Base-by-base conservation (phyloP, 1,140 invertebrate species). In the Eupeodes corollae region DNA sequence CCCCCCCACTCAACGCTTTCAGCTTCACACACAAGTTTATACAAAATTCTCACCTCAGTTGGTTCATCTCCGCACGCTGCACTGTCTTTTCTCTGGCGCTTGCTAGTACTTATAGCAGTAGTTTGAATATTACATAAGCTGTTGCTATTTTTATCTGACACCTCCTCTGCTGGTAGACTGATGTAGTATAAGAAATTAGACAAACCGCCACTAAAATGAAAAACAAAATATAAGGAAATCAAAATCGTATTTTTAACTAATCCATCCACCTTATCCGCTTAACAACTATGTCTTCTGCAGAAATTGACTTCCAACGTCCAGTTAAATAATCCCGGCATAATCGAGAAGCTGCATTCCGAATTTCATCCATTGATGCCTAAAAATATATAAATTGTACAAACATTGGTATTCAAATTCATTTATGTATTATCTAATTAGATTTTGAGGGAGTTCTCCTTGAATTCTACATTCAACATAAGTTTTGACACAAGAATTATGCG, bases 241-340 rank as follows among this genome's bases (percentile, higher is more conserved):
- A 5, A n/a, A 3, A n/a, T 14, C 35, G 10, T 5, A 16, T 11
- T n/a, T n/a, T n/a, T 5, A 41, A 21, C 6, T 19, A 15, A 41
- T 5, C 5, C 2, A 56, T 72, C 67, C 59, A 89, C 88, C 85
- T 89, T 56, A 91, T 83, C 42, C 85, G 78, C 59, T 83, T 86
- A 38, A 91, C 80, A 31, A 81, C 73, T 52, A 91, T 79, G 26
- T 86, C 83, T 19, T 81, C 70, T 1, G 82, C 70, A 6, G 79
- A 80, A 10, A 89, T 84, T 13, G 76, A 78, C 61, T 88, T 89
- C 89, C 89, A 93, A 2, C 84, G 80, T 8, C 89, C 89, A 54
- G 85, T 79, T 31, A 93, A 75, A 67, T 88, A 91, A 68, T 91
- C 86, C 52, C 84, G 77, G 70, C 88, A 91, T 56, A 92, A 87